A percentile compares a stretch with the other conserved stretches of the same genome.
These are phyloP conservation scores for Dromococcyx pavoninus DNA, from an alignment of 2,797 vertebrate genomes.

Conservation along the genomic window DNA sequence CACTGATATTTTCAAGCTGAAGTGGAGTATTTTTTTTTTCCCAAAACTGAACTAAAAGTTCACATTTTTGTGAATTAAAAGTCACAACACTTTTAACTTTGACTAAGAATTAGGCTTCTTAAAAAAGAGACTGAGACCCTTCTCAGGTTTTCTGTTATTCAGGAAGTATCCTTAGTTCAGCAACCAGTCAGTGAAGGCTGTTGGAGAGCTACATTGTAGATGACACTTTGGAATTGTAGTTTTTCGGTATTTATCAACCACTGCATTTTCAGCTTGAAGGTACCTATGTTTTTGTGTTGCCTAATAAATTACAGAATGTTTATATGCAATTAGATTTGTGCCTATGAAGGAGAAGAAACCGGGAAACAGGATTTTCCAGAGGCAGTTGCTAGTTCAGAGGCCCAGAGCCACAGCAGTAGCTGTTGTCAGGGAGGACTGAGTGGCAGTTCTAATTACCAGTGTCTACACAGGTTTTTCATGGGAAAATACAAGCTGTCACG, in stretches of 20 bases:
- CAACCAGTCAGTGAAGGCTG: not conserved
- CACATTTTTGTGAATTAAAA: too few relatives aligned
- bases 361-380: constrained; percentile 60
- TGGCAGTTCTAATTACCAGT: constrained; percentile 79
- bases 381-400: constrained; percentile 61
- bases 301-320: constrained; percentile 54
- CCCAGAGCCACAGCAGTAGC: constrained; percentile 41
- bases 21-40: not conserved
- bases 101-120: not conserved
- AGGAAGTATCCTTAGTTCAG: not conserved
- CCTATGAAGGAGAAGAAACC: constrained; percentile 29
- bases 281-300: constrained; percentile 15
- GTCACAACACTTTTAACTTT: not conserved
- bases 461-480: constrained; percentile 70
- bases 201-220: not conserved
- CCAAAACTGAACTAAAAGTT: not conserved
- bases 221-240: not conserved
- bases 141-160: not conserved
- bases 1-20: not conserved
- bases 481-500: constrained; percentile 73
- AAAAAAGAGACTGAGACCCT: not conserved
- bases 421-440: constrained; percentile 61
- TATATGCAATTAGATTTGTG: constrained; percentile 57
- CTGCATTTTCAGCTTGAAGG: constrained; percentile 22
- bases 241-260: not conserved